Base-by-base conservation (phyloP, 1,140 invertebrate genomes). In the Drosophila hydei region DNA sequence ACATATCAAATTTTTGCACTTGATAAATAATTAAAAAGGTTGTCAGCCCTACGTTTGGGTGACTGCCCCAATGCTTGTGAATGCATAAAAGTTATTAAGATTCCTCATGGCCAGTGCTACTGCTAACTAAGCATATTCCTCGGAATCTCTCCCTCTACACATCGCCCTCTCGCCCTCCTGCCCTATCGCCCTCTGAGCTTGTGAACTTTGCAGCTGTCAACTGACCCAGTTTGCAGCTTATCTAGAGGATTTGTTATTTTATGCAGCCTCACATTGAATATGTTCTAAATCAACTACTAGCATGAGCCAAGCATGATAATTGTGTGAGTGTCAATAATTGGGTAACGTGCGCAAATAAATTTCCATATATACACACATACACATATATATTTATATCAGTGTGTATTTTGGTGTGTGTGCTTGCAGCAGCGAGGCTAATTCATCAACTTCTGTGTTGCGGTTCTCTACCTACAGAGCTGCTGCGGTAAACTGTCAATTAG, bases 41-140 rank as follows among this genome's bases (percentile, higher is more conserved):
- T 51, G 27, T 38, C 55, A 51, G 40, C 14, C 18, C 52, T 47
- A 11, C 3, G 3, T 8, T 40, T 14, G 38, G 38, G 38, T n/a
- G 14, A 2, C 12, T 47, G n/a, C 30, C 38, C 25, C 16, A 42
- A 27, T 50, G 48, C 69, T 47, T 52, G 61, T 59, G 50, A 58
- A 56, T 71, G 61, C 61, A 56, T 58, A 54, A 59, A 59, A 67
- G 62, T 59, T 72, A 67, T 67, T 67, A 67, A 67, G 65, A 67
- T 67, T 67, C 43, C 6, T 21, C 30, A 45, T 59, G 62, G 36
- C 23, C 21, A 38, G 4, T 71, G 68, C 14, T 19, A 16, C 18
- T 18, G 36, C 36, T 38, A 1, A 4, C 11, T 27, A 27, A 33
- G 12, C 1, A 33, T 11, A 33, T 8, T 14, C 38, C 38, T 42